Evolutionary conservation across 2,888 invertebrate genomes (phyloP).

Genomic region (Tupiocoris notatus): DNA sequence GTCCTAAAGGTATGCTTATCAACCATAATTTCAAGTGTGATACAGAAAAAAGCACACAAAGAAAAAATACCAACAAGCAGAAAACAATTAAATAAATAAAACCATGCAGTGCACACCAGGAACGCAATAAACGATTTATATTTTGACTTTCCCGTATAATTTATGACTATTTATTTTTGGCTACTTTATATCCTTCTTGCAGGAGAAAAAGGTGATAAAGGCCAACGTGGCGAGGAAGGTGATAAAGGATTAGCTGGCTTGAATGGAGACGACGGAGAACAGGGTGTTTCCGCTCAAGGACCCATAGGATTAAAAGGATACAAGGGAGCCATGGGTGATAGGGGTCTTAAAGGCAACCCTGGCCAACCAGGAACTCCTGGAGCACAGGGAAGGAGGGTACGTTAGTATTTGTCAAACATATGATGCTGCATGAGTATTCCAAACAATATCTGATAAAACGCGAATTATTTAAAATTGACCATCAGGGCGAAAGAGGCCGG

Average conservation of each 20-base stretch:
- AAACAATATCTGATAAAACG: no score
- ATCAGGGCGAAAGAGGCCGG: slow-evolving; percentile 56
- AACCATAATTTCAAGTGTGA: no score
- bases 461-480: neutral
- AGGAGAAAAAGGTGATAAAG: slow-evolving; percentile 17
- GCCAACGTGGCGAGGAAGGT: slow-evolving; percentile 20
- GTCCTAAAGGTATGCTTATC: slow-evolving; percentile 8
- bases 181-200: neutral
- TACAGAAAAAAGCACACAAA: no score
- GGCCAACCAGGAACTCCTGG: slow-evolving; percentile 51
- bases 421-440: no score
- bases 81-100: no score
- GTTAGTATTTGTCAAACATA: neutral
- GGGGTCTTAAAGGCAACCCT: slow-evolving; percentile 45
- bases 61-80: no score
- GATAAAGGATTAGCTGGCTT: slow-evolving; percentile 19
- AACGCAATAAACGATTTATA: no score
- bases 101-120: no score
- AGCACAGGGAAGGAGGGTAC: slow-evolving; percentile 7
- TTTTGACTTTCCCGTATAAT: no score
- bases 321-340: slow-evolving; percentile 35
- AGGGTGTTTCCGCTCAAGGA: slow-evolving; percentile 59
- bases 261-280: slow-evolving; percentile 10
- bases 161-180: no score
- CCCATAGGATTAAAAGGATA: slow-evolving; percentile 57